Conservation (phyloP, 2,113 vertebrate species). For the Oreochromis spilurus region DNA sequence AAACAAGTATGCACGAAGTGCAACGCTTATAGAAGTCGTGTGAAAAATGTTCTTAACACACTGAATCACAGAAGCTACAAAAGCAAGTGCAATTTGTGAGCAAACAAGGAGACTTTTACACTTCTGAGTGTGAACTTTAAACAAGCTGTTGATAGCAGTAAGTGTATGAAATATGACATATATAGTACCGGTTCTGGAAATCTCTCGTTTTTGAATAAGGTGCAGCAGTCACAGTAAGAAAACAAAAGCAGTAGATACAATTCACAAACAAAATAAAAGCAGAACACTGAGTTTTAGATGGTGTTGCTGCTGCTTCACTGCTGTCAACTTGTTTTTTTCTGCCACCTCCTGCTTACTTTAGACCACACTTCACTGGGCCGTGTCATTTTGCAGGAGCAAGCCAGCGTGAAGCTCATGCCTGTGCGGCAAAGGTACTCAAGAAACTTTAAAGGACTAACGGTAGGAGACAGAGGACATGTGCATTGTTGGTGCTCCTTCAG, state of each 20-base stretch:
- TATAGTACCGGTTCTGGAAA: background rate
- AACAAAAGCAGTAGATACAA: background rate
- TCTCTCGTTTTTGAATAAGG: background rate
- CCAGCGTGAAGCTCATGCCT: background rate
- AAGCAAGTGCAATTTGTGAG: background rate
- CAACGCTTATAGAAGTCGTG: background rate
- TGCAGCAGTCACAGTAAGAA: background rate
- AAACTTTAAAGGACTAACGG: background rate
- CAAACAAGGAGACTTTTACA: background rate
- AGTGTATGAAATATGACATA: background rate
- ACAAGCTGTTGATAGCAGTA: background rate
- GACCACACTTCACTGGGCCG: background rate
- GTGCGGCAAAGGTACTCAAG: background rate
- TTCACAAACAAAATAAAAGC: background rate
- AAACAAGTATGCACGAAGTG: accelerated
- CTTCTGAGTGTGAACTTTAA: background rate
- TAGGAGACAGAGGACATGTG: background rate
- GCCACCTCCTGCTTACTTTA: slow-evolving; percentile 3
- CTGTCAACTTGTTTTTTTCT: background rate
- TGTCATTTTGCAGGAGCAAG: background rate
- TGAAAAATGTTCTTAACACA: background rate
- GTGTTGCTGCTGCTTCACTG: background rate
- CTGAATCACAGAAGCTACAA: background rate
- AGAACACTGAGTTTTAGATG: background rate
- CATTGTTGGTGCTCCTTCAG: background rate